These are phyloP conservation scores for Phrixothrix hirtus DNA, from an alignment of 2,888 invertebrate genomes.

Conservation along the genomic window DNA sequence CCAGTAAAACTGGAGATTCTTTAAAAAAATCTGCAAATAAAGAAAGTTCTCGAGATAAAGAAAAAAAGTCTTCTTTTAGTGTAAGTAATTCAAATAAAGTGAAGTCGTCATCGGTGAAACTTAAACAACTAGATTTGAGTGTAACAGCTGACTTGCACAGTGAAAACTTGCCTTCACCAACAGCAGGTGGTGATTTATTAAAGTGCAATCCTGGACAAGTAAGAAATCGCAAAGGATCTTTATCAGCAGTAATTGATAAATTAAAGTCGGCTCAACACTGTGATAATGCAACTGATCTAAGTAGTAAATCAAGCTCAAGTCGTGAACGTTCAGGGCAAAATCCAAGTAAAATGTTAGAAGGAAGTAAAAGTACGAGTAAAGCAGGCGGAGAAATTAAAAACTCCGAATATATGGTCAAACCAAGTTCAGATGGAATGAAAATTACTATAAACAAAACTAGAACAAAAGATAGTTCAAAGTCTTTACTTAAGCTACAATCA, in stretches of 20 bases:
- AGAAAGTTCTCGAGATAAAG: slow-evolving; percentile 55
- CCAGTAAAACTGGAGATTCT: slow-evolving; percentile 65
- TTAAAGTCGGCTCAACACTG: slow-evolving; percentile 76
- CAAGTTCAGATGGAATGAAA: slow-evolving; percentile 87
- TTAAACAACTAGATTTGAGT: slow-evolving; percentile 68
- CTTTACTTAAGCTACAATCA: slow-evolving; percentile 41
- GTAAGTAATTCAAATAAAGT: slow-evolving; percentile 51
- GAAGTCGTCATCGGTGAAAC: slow-evolving; percentile 67
- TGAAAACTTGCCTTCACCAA: slow-evolving; percentile 59
- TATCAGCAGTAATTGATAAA: slow-evolving; percentile 88
- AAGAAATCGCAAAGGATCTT: slow-evolving; percentile 69
- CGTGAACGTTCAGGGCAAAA: slow-evolving; percentile 38
- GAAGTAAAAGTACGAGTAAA: slow-evolving; percentile 41
- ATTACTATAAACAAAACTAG: slow-evolving; percentile 89
- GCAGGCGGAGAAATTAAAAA: slow-evolving; percentile 63
- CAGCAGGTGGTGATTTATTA: slow-evolving; percentile 61
- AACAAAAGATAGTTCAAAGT: slow-evolving; percentile 68
- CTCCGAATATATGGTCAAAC: slow-evolving; percentile 87
- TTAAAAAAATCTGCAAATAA: slow-evolving; percentile 60
- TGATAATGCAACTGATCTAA: slow-evolving; percentile 62
- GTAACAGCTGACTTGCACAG: slow-evolving; percentile 35
- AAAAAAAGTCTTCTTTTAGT: slow-evolving; percentile 50
- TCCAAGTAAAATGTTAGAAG: slow-evolving; percentile 43
- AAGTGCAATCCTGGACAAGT: slow-evolving; percentile 65
- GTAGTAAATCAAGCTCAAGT: slow-evolving; percentile 52